Percentiles rank a stretch among this genome's conserved stretches.
These are phyloP conservation scores for Spheniscus humboldti DNA, from an alignment of 2,797 vertebrate genomes.

Conservation along the genomic window DNA sequence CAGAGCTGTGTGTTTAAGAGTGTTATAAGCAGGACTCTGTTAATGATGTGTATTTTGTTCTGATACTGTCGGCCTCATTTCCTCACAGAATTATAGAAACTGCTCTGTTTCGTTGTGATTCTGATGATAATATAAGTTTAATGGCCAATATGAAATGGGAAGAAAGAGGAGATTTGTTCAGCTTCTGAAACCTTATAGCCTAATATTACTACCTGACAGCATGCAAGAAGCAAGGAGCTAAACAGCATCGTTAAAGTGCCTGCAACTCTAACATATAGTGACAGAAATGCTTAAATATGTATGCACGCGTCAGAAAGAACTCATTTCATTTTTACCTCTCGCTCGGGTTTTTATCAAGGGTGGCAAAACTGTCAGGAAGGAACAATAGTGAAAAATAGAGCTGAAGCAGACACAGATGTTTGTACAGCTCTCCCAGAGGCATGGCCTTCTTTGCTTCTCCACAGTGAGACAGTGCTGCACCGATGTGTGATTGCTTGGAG, in stretches of 20 bases:
- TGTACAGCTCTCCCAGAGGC: neutral
- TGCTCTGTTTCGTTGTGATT: neutral
- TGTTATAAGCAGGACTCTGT: neutral
- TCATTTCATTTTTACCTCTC: conserved; percentile 39
- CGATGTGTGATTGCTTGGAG: neutral
- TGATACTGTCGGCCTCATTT: neutral
- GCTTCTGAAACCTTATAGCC: neutral
- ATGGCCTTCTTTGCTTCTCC: neutral
- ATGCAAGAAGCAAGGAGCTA: neutral
- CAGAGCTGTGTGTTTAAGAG: neutral
- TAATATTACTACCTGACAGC: neutral
- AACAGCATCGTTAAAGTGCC: neutral
- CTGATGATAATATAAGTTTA: neutral
- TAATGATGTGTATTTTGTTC: neutral
- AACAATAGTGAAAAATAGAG: neutral
- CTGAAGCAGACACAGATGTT: neutral
- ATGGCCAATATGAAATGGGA: neutral
- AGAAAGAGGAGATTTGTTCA: conserved; percentile 15
- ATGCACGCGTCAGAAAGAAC: conserved; percentile 30
- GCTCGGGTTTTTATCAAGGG: conserved; percentile 36
- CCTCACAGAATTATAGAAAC: conserved; percentile 22
- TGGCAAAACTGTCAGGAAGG: conserved; percentile 29
- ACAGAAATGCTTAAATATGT: conserved; percentile 66
- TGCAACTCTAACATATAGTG: conserved; percentile 14
- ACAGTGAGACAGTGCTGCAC: neutral